Percentiles rank a stretch among this genome's conserved stretches.
Conservation (phyloP, 2,888 invertebrate species). For the Caenorhabditis becei region DNA sequence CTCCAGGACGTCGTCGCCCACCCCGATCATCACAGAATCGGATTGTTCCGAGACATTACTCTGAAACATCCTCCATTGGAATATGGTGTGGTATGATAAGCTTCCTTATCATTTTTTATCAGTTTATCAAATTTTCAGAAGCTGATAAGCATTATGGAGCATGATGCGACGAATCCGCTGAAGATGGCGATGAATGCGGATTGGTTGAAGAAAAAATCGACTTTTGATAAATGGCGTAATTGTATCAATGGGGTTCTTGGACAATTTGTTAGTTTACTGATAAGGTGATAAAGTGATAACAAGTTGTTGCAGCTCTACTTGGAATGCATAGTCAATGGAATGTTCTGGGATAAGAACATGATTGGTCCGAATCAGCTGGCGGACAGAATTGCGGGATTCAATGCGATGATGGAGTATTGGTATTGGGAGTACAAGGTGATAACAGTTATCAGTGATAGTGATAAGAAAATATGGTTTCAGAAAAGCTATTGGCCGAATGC, state of each 20-base stretch:
- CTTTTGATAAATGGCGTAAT: not conserved
- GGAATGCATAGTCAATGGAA: not conserved
- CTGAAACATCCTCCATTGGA: too few relatives aligned
- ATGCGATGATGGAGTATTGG: not conserved
- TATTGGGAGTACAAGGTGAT: not conserved
- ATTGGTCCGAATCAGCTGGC: not conserved
- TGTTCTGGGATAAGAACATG: slow-evolving; percentile 13
- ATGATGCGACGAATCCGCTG: not conserved
- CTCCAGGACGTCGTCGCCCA: too few relatives aligned
- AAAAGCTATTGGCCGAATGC: not conserved
- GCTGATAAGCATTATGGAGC: not conserved
- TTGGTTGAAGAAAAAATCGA: not conserved
- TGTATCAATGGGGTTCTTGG: not conserved
- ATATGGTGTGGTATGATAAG: too few relatives aligned
- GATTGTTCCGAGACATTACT: too few relatives aligned
- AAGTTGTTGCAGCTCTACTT: not conserved
- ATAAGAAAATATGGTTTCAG: not conserved
- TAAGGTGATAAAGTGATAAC: not conserved
- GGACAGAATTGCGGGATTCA: not conserved
- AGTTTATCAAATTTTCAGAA: too few relatives aligned
- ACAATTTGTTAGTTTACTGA: not conserved
- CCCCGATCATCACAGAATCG: too few relatives aligned
- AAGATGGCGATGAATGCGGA: slow-evolving; percentile 6
- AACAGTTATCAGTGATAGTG: too few relatives aligned
- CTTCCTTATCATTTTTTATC: too few relatives aligned